Base-by-base conservation (phyloP, 2,113 vertebrate species). In the Lycocorax pyrrhopterus region DNA sequence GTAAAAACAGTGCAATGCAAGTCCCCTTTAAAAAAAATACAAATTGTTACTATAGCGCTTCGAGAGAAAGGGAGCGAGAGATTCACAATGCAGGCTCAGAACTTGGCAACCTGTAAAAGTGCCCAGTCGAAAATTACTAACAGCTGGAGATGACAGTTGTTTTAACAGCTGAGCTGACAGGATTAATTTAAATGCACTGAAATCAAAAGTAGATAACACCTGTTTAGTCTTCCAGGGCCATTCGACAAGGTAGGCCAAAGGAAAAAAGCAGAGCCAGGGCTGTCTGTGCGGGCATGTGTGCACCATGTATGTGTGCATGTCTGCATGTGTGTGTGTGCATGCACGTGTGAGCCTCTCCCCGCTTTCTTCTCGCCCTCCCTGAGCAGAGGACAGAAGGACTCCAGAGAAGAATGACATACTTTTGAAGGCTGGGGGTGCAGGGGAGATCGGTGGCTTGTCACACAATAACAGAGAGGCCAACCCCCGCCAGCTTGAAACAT, bases 131-230 rank as follows among this genome's bases (percentile, higher is more conserved):
- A 99, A 99, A 99, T 99, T 98, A 99, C 98, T 98, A 99, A 99
- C 99, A 99, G 99, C 99, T 99, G 99, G 99, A 99, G 98, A 98
- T 99, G 99, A 99, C 99, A 99, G 99, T 99, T 99, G 99, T 99
- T 99, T 99, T 99, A 99, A 99, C 99, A 99, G 99, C 99, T 99
- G 99, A 99, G 99, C 99, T 99, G 99, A 99, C 99, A 99, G 99
- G 99, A 99, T 99, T 99, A 99, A 99, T 99, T 99, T 98, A 98
- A 99, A 99, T 98, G 99, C 99, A 99, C 98, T 98, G 98, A 99
- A 99, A 99, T 99, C 99, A 99, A 99, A 99, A 99, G 98, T 98
- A 99, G 98, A 96, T 98, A 99, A 99, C 99, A 99, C 99, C 99
- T 99, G 99, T 99, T 99, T 99, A 98, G 98, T 98, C 98, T 99